Evolutionary conservation across 2,797 vertebrate genomes (phyloP).

Genomic region (Anguilla pacifica): DNA sequence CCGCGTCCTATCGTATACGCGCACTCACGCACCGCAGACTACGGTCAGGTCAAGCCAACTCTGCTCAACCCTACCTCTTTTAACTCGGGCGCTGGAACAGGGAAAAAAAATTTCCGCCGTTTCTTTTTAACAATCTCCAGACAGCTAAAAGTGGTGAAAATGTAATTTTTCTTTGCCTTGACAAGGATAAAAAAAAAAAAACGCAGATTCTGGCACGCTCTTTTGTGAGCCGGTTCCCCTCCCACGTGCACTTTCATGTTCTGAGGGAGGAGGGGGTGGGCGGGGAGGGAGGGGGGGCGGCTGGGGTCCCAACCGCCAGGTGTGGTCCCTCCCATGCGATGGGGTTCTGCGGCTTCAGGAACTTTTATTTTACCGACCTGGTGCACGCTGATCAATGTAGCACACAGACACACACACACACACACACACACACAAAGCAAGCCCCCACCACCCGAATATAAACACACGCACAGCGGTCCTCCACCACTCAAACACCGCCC

Average conservation of each 20-base stretch:
- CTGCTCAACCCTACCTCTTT: background rate
- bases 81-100: background rate
- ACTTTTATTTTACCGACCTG: slow-evolving; percentile 40
- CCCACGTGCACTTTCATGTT: background rate
- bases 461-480: background rate
- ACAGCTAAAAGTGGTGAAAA: background rate
- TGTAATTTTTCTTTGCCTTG: background rate
- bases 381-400: slow-evolving; percentile 62
- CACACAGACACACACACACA: background rate
- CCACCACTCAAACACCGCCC: background rate
- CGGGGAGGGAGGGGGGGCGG: too few species aligned
- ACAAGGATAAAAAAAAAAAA: background rate
- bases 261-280: background rate
- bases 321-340: background rate
- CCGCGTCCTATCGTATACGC: slow-evolving; percentile 26
- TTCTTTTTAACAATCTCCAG: background rate
- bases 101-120: background rate
- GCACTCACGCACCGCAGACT: slow-evolving; percentile 58
- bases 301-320: background rate
- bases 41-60: background rate
- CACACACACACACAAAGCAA: background rate
- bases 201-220: background rate
- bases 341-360: background rate
- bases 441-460: background rate
- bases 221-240: background rate